Evolutionary conservation across 2,888 invertebrate species (phyloP), one percentile per base, ranked within the genome.

Genomic region (Auanema freiburgensis): DNA sequence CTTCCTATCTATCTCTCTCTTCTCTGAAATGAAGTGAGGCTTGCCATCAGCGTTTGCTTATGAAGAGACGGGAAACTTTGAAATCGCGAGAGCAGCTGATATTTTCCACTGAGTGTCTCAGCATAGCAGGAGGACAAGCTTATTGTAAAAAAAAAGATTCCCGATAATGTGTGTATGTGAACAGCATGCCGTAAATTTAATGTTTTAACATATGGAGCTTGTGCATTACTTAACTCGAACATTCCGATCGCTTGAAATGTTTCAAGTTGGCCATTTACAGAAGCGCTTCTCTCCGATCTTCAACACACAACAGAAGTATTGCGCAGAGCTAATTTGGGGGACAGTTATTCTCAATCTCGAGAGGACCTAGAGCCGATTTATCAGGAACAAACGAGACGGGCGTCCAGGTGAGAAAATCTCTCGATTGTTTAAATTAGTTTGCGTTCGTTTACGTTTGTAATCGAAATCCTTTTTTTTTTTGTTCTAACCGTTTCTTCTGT

Each of bases 201-300:
- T 33, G 33, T 33, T 33, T 8, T 33, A 33, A 33, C 33, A 33
- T 33, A 33, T 33, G 33, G 33, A 33, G 33, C 33, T 3, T 33
- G 8, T 33, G 33, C n/a, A n/a, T 33, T 33, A 33, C 8, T 8
- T 33, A 33, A 33, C 33, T 33, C 33, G 3, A 33, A 8, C 33
- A 33, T 5, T 3, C 4, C 33, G 33, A 3, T 8, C 8, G 33
- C 8, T 33, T 8, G 33, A 33, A 33, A 33, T 3, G 8, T 52
- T 16, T 23, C 52, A 24, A 21, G n/a, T 52, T 52, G 4, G n/a
- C n/a, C 52, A 8, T 23, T 57, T 85, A 41, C 81, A 96, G 96
- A 96, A 88, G 94, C 95, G 68, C 88, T 96, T 75, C 88, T 96
- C 83, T 94, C 94, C 65, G 96, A 96, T 85, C 89, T 96, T 65